These are phyloP conservation scores for Salvelinus namaycush DNA, from an alignment of 2,113 vertebrate genomes.

Conservation along the genomic window DNA sequence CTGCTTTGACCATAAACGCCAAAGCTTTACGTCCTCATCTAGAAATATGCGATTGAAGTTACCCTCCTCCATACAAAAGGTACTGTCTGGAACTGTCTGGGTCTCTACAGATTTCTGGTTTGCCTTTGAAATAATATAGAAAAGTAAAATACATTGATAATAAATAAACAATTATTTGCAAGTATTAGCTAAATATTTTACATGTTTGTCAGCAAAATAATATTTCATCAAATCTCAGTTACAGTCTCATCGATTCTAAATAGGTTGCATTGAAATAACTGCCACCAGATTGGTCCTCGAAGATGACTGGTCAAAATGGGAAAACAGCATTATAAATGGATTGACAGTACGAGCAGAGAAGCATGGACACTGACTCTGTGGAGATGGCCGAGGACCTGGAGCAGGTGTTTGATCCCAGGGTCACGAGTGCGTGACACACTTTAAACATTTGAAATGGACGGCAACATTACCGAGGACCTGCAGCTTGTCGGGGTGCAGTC, in stretches of 20 bases:
- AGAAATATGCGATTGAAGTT: not conserved
- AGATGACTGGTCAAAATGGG: no score
- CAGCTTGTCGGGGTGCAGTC: constrained; percentile 42
- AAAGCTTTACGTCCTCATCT: fast-evolving
- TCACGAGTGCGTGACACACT: not conserved
- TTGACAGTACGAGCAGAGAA: not conserved
- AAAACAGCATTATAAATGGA: not conserved
- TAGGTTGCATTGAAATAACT: not conserved
- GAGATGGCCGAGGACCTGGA: constrained; percentile 47
- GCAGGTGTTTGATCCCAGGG: constrained; percentile 23
- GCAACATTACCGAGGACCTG: constrained; percentile 54
- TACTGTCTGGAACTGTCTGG: constrained; percentile 12
- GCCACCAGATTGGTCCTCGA: no score
- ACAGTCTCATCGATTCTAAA: not conserved
- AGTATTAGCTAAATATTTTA: not conserved
- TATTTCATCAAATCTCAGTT: not conserved
- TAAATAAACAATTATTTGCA: not conserved
- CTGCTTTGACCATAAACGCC: not conserved
- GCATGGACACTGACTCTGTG: constrained; percentile 48
- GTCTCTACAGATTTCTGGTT: constrained; percentile 37
- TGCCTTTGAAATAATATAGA: constrained; percentile 32
- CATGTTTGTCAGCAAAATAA: not conserved
- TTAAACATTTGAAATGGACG: not conserved
- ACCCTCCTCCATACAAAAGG: constrained; percentile 22
- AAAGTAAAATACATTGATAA: not conserved